Evolutionary conservation across 1,140 invertebrate species (phyloP).

Genomic region (Drosophila obscura): DNA sequence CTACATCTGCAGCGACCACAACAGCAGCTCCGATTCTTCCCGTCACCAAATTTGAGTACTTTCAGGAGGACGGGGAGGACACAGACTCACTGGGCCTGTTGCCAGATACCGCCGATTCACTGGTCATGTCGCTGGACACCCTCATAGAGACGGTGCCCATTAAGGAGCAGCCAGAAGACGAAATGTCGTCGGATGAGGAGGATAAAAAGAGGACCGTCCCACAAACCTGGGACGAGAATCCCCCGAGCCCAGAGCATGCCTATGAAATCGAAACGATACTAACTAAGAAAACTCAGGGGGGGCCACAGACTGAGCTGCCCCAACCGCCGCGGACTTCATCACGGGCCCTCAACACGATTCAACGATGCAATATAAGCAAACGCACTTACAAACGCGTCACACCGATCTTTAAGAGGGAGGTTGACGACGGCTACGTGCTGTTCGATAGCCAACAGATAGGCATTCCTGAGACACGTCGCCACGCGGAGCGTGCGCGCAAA

Average conservation of each 20-base stretch:
- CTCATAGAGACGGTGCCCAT: slow-evolving; percentile 17
- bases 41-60: neutral
- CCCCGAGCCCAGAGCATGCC: slow-evolving; percentile 24
- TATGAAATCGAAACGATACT: slow-evolving; percentile 39
- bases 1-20: too few relatives aligned
- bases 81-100: slow-evolving; percentile 2
- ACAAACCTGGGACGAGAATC: slow-evolving; percentile 26
- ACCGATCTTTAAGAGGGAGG: slow-evolving; percentile 14
- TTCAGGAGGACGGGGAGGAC: neutral
- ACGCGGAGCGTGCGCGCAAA: slow-evolving; percentile 51
- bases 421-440: neutral
- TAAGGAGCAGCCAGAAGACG: slow-evolving; percentile 6
- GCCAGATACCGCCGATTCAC: slow-evolving; percentile 2
- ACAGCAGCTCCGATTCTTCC: neutral
- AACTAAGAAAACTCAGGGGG: slow-evolving; percentile 11
- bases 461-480: slow-evolving; percentile 25
- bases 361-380: slow-evolving; percentile 2
- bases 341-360: too few relatives aligned
- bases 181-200: slow-evolving; percentile 1
- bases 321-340: neutral
- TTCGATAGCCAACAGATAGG: too few relatives aligned
- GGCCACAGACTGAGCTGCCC: neutral
- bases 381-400: slow-evolving; percentile 26
- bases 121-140: slow-evolving; percentile 12
- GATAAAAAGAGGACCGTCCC: slow-evolving; percentile 6